A percentile compares a stretch with the other conserved stretches of the same genome.
Conservation (phyloP, 2,888 invertebrate species). For the Erebia aethiops region DNA sequence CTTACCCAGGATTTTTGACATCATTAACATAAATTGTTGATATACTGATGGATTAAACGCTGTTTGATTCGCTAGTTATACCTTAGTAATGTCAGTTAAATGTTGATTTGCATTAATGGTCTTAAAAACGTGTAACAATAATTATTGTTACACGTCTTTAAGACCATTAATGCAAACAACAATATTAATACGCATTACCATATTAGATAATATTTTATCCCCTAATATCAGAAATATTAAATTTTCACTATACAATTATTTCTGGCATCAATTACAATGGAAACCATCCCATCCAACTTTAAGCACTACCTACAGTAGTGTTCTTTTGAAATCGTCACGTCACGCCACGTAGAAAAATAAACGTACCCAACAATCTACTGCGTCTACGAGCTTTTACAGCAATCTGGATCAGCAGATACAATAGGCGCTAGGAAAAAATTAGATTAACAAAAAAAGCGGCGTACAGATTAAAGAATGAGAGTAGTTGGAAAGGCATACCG, state of each 20-base stretch:
- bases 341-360: conserved; percentile 12
- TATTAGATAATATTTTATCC: too few species aligned
- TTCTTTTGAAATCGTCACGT: conserved; percentile 7
- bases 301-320: not conserved
- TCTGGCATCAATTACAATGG: not conserved
- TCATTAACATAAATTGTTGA: conserved; percentile 76
- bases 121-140: not conserved
- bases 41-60: conserved; percentile 12
- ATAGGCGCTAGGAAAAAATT: conserved; percentile 11
- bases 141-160: not conserved
- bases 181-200: too few species aligned
- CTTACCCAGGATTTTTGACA: conserved; percentile 75
- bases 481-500: conserved; percentile 59
- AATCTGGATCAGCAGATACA: conserved; percentile 12
- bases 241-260: not conserved
- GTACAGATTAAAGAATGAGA: conserved; percentile 21
- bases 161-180: too few species aligned
- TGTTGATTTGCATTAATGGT: not conserved
- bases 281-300: not conserved
- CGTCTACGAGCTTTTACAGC: conserved; percentile 7
- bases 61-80: conserved; percentile 15
- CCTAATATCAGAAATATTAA: too few species aligned
- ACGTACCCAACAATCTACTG: conserved; percentile 11
- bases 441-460: conserved; percentile 20
- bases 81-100: conserved; percentile 3